These are phyloP conservation scores for Tyria jacobaeae DNA, from an alignment of 2,888 invertebrate species.

Conservation along the genomic window DNA sequence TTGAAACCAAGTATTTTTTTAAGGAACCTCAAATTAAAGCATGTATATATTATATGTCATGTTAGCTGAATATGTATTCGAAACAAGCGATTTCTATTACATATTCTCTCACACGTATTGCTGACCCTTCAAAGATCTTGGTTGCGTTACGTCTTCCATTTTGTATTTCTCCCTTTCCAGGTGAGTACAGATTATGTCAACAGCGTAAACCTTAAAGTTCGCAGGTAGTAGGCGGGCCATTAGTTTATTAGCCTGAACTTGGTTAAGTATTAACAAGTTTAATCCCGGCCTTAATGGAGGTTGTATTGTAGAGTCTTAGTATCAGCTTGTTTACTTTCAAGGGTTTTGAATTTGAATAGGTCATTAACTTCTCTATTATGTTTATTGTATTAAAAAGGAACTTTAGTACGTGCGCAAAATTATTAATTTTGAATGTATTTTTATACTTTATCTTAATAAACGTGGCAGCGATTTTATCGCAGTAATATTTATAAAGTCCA, in stretches of 20 bases:
- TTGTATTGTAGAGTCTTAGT: conserved; percentile 11
- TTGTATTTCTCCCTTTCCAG: conserved; percentile 6
- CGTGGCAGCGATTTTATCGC: too few species aligned
- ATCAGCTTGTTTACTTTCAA: conserved; percentile 8
- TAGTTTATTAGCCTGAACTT: conserved; percentile 37
- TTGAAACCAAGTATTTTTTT: too few species aligned
- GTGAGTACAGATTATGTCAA: conserved; percentile 20
- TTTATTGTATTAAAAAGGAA: neutral
- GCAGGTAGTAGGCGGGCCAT: conserved; percentile 24
- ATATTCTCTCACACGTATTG: neutral
- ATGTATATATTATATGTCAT: neutral
- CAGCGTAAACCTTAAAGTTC: conserved; percentile 27
- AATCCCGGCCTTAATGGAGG: conserved; percentile 26
- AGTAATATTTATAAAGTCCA: too few species aligned
- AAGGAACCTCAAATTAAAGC: too few species aligned
- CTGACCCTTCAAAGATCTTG: neutral
- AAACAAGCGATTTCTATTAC: neutral
- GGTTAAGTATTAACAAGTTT: conserved; percentile 39
- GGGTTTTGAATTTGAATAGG: neutral
- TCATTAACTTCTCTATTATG: neutral
- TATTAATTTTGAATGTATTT: too few species aligned
- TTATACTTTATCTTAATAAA: too few species aligned
- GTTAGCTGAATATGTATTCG: neutral
- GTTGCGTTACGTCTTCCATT: neutral
- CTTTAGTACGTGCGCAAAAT: neutral